Base-by-base conservation (phyloP, 2,797 vertebrate species). In the Eremophila alpestris region DNA sequence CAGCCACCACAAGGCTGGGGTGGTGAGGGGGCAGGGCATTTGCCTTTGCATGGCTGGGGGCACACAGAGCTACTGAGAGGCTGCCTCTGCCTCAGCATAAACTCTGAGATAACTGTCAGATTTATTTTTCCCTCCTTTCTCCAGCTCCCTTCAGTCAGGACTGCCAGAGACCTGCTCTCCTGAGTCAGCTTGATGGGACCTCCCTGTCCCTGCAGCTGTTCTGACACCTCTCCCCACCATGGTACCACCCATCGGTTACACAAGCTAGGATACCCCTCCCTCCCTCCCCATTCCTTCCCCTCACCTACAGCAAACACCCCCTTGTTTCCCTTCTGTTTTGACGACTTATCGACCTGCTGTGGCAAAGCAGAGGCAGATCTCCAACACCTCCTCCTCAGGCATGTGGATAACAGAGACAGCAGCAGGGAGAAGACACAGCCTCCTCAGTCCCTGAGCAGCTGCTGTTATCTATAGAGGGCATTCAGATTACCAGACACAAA, bases 241-340 rank as follows among this genome's bases (percentile, higher is more conserved):
- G 5, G 32, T 60, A 30, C 68, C 75, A 60, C 82, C 64, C 75
- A 11, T 19, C 0, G 0, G 14, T 93, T 94, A 38, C 2, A 13
- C 45, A 82, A 90, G 34, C 11, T 0, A 0, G 55, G 49, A 41
- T 83, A 38, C 60, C 51, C 49, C 43, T 93, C 58, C 65, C 43
- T 93, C 58, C 65, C 52, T 89, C 32, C 68, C 36, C n/a, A 12
- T 59, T 36, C 76, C 79, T 59, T 65, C 36, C 30, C 29, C 51
- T 86, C 88, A 73, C 59, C 91, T 59, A 54, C 56, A 49, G 68
- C 36, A 58, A 89, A 92, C 69, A 80, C 5, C 55, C 15, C 18
- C 60, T 41, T 84, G 60, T 83, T 90, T 89, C 40, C 24, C 27
- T 69, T 87, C 49, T 95, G 68, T 92, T 95, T 82, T 89, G 83